Evolutionary conservation across 37 sponge, comb jelly and placozoan genomes (phyloP), one percentile per base, ranked within the genome.

Genomic region (Haliclona indistincta): DNA sequence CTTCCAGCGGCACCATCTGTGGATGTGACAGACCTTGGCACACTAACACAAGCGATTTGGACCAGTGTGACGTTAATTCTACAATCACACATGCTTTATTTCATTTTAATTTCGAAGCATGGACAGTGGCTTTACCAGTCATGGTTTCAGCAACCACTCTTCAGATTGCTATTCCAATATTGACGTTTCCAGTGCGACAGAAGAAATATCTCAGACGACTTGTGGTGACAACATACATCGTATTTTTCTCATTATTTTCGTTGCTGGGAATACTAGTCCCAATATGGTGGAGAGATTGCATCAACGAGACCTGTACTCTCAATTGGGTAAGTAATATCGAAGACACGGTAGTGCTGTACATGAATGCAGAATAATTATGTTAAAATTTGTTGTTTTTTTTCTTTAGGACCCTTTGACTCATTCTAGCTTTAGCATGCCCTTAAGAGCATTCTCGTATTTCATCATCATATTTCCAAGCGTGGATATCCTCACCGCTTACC

Each of bases 401-500:
- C 13, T 47, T 17, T 47, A 47, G 49, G 49, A 47, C 13, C 49
- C 49, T 17, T 47, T 47, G 49, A 17, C 49, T 17, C 8, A 13
- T 8, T 13, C 49, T 47, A 13, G 49, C 13, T 17, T 8, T 17
- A 13, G 13, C 34, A 35, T 77, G 54, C 62, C 64, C 0, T 68
- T 87, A 4, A 64, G 80, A 19, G 40, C 75, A 17, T 52, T 89
- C 26, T 78, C 92, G 33, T 94, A 94, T 73, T 77, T 65, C 45
- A 71, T 94, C 43, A 77, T 94, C 11, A 66, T 94, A 0, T 91
- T 90, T 63, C 95, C 95, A 3, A 91, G 92, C 33, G 0, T 94
- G 19, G 88, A 94, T 41, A 81, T 94, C 41, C 36, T 78, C 4
- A 91, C 95, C 0, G 91, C 85, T 60, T 94, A 80, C 62, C 88